phyloP scores from a whole-genome alignment of 2,888 invertebrate genomes.

The Ectemnius cavifrons region DNA sequence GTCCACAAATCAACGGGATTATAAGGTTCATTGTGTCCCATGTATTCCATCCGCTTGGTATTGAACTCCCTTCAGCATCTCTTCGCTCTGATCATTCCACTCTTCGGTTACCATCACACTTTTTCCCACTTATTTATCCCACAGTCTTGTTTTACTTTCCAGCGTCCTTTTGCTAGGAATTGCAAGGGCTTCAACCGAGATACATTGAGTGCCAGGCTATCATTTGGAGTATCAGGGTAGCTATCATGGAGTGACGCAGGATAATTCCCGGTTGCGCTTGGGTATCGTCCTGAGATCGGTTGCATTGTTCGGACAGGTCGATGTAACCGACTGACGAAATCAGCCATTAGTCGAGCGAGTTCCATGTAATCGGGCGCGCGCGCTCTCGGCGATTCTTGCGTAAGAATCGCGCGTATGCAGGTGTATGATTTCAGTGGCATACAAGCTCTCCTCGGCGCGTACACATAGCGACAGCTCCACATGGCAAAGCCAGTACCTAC shows the following conservation, averaged over 20 bases:
- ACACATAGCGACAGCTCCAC: not conserved
- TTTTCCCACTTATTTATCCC: too few species aligned
- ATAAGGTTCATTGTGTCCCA: conserved; percentile 50
- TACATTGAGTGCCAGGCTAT: too few species aligned
- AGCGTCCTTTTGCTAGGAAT: not conserved
- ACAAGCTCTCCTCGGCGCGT: conserved; percentile 20
- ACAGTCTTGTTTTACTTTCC: too few species aligned
- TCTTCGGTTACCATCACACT: too few species aligned
- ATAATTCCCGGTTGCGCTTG: not conserved
- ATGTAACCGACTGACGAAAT: conserved; percentile 11
- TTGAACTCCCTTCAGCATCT: conserved; percentile 27
- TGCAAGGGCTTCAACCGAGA: not conserved
- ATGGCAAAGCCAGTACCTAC: conserved; percentile 3
- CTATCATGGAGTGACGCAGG: too few species aligned
- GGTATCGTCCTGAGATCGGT: too few species aligned
- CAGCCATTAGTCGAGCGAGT: conserved; percentile 5
- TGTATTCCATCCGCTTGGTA: conserved; percentile 22
- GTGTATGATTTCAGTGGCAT: conserved; percentile 52
- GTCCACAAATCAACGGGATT: conserved; percentile 73
- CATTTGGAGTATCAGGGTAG: too few species aligned
- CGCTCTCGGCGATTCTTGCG: conserved; percentile 27
- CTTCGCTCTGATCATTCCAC: too few species aligned
- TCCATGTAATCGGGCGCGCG: too few species aligned
- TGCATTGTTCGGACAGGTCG: too few species aligned
- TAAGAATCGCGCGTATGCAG: conserved; percentile 35